Evolutionary conservation across 2,797 vertebrate genomes (phyloP), one percentile per base, ranked within the genome.

Genomic region (Eupleurogrammus muticus): DNA sequence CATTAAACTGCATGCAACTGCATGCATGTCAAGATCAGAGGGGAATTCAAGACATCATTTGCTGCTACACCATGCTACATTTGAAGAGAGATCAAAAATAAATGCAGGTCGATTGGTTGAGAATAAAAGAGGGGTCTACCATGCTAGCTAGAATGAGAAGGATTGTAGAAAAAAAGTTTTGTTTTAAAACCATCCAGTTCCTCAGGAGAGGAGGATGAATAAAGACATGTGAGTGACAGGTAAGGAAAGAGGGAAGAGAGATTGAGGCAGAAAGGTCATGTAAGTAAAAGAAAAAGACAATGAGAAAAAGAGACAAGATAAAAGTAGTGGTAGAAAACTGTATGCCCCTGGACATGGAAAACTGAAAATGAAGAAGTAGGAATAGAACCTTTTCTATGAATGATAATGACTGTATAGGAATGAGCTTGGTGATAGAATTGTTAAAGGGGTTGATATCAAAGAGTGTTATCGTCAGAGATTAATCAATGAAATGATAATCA

Each of bases 101-200:
- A 90, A 91, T 87, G 80, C 77, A 83, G 80, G 89, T 84, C 71
- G 47, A 79, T 80, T 80, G 79, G 69, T 73, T 84, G 88, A 93
- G 82, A 90, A 86, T 86, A 82, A 87, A 90, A 87, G 66, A 80
- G 81, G 73, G 87, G 66, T 86, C 68, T 86, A 89, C 85, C 92
- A 94, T 95, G 96, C 95, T 93, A 90, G 90, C 83, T 88, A 66
- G 72, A 73, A 88, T 77, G 88, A 88, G 62, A 63, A 77, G 73
- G 62, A 69, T 81, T 84, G 86, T 13, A 85, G 80, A 80, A 79
- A 81, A 85, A 83, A 50, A 65, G 71, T 78, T 82, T 86, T 87
- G 55, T 75, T 81, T 52, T 85, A 89, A 85, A 84, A 87, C 67
- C 83, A 85, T 79, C 75, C 82, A 72, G 6, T 44, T 78, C 79